Base-by-base conservation (phyloP, 2,113 vertebrate species). In the Pungitius pungitius region DNA sequence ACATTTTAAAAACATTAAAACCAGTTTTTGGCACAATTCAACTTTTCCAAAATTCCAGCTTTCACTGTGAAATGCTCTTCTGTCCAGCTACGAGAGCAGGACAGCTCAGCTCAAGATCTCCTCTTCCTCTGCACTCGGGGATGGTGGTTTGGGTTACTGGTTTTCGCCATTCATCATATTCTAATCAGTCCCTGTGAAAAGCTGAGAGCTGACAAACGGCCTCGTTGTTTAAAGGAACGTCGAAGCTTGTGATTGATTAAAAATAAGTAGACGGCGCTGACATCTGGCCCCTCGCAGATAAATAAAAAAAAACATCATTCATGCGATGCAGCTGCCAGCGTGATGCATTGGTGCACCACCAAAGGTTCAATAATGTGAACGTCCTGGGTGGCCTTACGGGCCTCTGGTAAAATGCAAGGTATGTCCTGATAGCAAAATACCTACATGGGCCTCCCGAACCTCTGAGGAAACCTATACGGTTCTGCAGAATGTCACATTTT, bases 371-470 rank as follows among this genome's bases (percentile, higher is more conserved):
- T 39, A 57, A 77, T 35, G 30, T 39, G 45, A 71, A 35, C 75
- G 56, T 55, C 11, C 20, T 88, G 75, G 77, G 85, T 84, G 88
- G 84, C 26, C 70, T 76, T 26, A 45, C 30, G 68, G 66, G 55
- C 59, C 58, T 78, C 49, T 59, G 69, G 27, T 78, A 75, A n/a
- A 87, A 89, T 77, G 73, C 1, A 22, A 86, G 69, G 82, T 83
- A 89, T 88, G 82, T 54, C 45, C 73, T 74, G 76, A 78, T 81
- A 80, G 13, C 33, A 35, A 18, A 5, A 42, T 75, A 40, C 74
- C 15, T 73, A 47, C 67, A 51, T 57, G 35, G 55, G 70, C 40
- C 64, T 63, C 55, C 39, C 79, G 54, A n/a, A 80, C 56, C 52
- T 73, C 59, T 63, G 42, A 74, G 51, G 27, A 2, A 58, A 56